These are phyloP conservation scores for Parelbella ahira DNA, from an alignment of 2,888 invertebrate species.

Conservation along the genomic window DNA sequence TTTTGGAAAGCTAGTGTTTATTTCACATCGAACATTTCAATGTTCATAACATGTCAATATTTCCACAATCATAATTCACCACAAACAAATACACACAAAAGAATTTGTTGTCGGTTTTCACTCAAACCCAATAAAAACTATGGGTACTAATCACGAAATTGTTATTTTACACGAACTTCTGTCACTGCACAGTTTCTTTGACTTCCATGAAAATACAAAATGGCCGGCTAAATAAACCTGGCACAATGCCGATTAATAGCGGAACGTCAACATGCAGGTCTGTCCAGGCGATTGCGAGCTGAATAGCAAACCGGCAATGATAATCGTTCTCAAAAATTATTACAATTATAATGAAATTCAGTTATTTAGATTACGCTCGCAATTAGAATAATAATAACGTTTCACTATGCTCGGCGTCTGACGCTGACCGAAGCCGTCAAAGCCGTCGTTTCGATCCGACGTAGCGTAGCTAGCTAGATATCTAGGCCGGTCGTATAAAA, in stretches of 20 bases:
- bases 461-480: conserved; percentile 29
- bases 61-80: neutral
- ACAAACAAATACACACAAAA: conserved; percentile 12
- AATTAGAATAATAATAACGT: conserved; percentile 37
- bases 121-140: conserved; percentile 24
- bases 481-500: conserved; percentile 41
- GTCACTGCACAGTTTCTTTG: conserved; percentile 39
- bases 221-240: conserved; percentile 59
- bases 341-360: conserved; percentile 43
- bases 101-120: conserved; percentile 28
- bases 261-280: conserved; percentile 32
- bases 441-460: conserved; percentile 34
- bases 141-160: conserved; percentile 38
- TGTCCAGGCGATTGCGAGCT: conserved; percentile 34
- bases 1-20: conserved; percentile 4
- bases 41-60: neutral
- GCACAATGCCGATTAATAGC: conserved; percentile 28
- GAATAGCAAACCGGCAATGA: conserved; percentile 21
- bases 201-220: conserved; percentile 61
- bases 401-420: conserved; percentile 29
- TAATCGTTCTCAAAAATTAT: conserved; percentile 18
- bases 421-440: conserved; percentile 21
- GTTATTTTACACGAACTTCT: conserved; percentile 56
- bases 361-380: conserved; percentile 46
- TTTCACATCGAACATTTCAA: neutral